phyloP scores from a whole-genome alignment of 64 coral and sea anemone species.

The Porites australiensis region DNA sequence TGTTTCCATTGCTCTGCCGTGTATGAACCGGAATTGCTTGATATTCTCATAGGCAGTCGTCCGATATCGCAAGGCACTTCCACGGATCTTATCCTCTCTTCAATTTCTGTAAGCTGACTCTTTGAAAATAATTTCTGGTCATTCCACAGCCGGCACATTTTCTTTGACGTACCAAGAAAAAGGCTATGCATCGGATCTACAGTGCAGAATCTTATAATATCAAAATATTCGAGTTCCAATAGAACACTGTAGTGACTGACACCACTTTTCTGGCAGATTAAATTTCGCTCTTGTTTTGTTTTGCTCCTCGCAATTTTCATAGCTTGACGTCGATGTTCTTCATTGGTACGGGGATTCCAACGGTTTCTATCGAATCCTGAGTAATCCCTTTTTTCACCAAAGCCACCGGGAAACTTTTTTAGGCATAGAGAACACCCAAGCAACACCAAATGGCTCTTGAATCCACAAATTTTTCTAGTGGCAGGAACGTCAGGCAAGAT shows the following conservation, averaged over 20 bases:
- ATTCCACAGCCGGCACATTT: constrained; percentile 27
- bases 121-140: constrained; percentile 35
- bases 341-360: constrained; percentile 33
- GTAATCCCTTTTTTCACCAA: constrained; percentile 53
- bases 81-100: constrained; percentile 8
- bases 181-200: constrained; percentile 67
- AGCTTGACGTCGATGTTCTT: constrained; percentile 13
- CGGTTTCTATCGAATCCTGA: constrained; percentile 37
- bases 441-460: constrained; percentile 24
- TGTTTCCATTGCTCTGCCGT: constrained; percentile 54
- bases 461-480: constrained; percentile 39
- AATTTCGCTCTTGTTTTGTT: neutral
- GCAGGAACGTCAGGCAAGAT: constrained; percentile 32
- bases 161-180: constrained; percentile 44
- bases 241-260: constrained; percentile 38
- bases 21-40: constrained; percentile 27
- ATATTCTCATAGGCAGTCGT: constrained; percentile 26
- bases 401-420: constrained; percentile 26
- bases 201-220: constrained; percentile 9
- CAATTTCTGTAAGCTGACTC: constrained; percentile 17
- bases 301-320: constrained; percentile 1
- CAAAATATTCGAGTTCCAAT: constrained; percentile 58
- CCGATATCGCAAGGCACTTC: constrained; percentile 13
- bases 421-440: constrained; percentile 29
- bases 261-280: neutral